Evolutionary conservation across 2,797 vertebrate species (phyloP).

Genomic region (Adrianichthys oophorus): DNA sequence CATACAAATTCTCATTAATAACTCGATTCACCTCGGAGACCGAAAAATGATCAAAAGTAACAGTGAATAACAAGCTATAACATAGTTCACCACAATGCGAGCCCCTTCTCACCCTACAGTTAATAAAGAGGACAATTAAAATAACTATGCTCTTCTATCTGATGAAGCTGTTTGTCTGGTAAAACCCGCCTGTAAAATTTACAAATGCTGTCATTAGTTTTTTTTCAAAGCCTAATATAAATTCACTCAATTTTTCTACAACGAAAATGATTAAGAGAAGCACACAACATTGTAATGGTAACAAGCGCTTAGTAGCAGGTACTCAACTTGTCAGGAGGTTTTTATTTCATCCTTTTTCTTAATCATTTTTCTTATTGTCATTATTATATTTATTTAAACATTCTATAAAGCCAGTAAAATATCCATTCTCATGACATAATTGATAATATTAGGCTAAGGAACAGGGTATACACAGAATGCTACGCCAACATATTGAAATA

Average conservation of each 20-base stretch:
- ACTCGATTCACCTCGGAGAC: conserved; percentile 99
- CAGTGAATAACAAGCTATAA: conserved; percentile 99
- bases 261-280: conserved; percentile 99
- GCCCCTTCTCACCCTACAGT: conserved; percentile 96
- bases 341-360: conserved; percentile 59
- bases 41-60: conserved; percentile 99
- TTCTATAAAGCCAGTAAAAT: conserved; percentile 99
- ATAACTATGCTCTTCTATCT: conserved; percentile 98
- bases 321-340: conserved; percentile 95
- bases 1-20: conserved; percentile 99
- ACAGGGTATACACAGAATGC: conserved; percentile 89
- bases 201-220: conserved; percentile 97
- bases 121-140: conserved; percentile 99
- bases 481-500: conserved; percentile 91
- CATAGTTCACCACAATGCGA: conserved; percentile 97
- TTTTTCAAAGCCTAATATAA: conserved; percentile 94
- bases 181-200: conserved; percentile 97
- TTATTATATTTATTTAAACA: conserved; percentile 93
- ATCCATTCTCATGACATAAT: conserved; percentile 98
- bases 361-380: conserved; percentile 86
- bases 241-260: conserved; percentile 99
- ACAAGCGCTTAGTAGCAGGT: conserved; percentile 97
- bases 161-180: conserved; percentile 94
- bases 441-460: conserved; percentile 95
- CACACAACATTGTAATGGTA: conserved; percentile 98